Evolutionary conservation across 1,140 invertebrate genomes (phyloP).

Genomic region (Orius laevigatus): DNA sequence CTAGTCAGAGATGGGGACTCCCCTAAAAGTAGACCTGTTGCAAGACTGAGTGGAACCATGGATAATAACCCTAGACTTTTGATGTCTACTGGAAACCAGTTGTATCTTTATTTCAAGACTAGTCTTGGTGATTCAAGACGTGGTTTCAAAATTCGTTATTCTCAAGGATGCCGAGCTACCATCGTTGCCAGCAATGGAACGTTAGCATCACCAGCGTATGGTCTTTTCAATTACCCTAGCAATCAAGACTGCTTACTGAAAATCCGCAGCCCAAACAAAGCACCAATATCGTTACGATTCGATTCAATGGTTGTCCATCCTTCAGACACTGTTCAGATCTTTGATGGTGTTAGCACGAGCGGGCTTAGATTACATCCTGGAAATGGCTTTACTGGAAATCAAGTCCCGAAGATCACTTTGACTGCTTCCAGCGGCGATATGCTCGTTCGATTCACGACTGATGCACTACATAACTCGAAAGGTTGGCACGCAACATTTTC

Average conservation of each 20-base stretch:
- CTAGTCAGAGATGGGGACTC: slow-evolving; percentile 76
- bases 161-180: slow-evolving; percentile 53
- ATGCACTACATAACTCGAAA: slow-evolving; percentile 63
- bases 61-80: slow-evolving; percentile 67
- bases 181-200: slow-evolving; percentile 67
- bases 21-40: slow-evolving; percentile 67
- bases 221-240: slow-evolving; percentile 67
- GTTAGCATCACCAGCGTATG: slow-evolving; percentile 72
- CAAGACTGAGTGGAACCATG: slow-evolving; percentile 58
- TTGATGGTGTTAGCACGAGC: slow-evolving; percentile 70
- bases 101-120: slow-evolving; percentile 87
- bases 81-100: slow-evolving; percentile 72
- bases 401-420: slow-evolving; percentile 68
- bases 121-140: slow-evolving; percentile 70
- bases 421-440: slow-evolving; percentile 86
- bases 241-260: slow-evolving; percentile 83
- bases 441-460: slow-evolving; percentile 71
- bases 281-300: slow-evolving; percentile 67
- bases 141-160: slow-evolving; percentile 61
- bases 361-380: slow-evolving; percentile 75
- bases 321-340: slow-evolving; percentile 71
- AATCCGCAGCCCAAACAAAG: slow-evolving; percentile 64
- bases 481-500: slow-evolving; percentile 87
- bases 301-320: slow-evolving; percentile 69
- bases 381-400: slow-evolving; percentile 67